A percentile compares a stretch with the other conserved stretches of the same genome.
Evolutionary conservation across 1,140 invertebrate species (phyloP).

Genomic region (Stenopsyche tienmushanensis): DNA sequence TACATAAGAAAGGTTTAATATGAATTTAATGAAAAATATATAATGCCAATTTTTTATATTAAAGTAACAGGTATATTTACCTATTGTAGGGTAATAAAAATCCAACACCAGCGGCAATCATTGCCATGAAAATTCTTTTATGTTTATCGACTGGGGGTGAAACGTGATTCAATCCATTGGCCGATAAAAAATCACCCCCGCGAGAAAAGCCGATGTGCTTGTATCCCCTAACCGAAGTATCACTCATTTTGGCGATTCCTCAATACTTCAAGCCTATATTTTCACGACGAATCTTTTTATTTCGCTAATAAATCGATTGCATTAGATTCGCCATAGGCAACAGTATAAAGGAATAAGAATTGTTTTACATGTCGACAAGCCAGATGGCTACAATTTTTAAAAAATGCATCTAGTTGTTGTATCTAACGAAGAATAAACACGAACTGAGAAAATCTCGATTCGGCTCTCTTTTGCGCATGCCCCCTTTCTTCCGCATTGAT

Average conservation of each 20-base stretch:
- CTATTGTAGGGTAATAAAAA: conserved; percentile 91
- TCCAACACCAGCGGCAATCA: conserved; percentile 83
- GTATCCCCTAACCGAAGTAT: conserved; percentile 67
- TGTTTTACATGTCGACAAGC: background rate
- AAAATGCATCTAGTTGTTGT: background rate
- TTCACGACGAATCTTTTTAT: background rate
- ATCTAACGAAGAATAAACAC: background rate
- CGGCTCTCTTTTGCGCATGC: background rate
- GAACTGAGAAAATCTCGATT: background rate
- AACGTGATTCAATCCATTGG: conserved; percentile 51
- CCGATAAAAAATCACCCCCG: conserved; percentile 44
- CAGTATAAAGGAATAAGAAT: background rate
- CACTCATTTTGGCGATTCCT: conserved; percentile 58
- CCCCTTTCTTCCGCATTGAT: background rate
- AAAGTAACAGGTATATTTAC: conserved; percentile 49
- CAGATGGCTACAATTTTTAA: background rate
- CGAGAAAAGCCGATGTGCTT: conserved; percentile 56
- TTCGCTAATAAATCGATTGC: background rate
- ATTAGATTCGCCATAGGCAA: background rate
- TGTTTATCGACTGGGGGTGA: conserved; percentile 72
- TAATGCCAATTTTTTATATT: background rate
- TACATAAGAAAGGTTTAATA: too few species aligned
- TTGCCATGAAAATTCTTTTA: conserved; percentile 76
- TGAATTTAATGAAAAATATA: too few species aligned
- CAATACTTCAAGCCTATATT: background rate